A percentile compares a stretch with the other conserved stretches of the same genome.
phyloP scores from a whole-genome alignment of 2,113 vertebrate genomes.

The Charina bottae region DNA sequence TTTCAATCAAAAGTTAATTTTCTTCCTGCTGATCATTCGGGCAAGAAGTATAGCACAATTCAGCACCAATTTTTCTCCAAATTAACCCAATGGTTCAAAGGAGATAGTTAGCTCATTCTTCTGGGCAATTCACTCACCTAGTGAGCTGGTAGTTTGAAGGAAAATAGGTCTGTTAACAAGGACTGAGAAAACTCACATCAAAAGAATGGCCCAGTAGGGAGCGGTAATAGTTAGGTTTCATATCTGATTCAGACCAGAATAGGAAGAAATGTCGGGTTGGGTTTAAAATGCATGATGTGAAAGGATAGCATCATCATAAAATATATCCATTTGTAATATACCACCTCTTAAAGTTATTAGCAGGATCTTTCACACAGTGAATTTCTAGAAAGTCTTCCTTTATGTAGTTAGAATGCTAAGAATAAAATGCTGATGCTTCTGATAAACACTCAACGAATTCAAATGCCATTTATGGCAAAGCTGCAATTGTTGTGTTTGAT shows the following conservation, averaged over 20 bases:
- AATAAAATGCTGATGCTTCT: not conserved
- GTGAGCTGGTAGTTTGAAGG: not conserved
- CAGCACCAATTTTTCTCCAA: not conserved
- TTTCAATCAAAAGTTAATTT: constrained; percentile 15
- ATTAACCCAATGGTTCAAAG: constrained; percentile 1
- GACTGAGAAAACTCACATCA: not conserved
- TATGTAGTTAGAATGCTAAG: not conserved
- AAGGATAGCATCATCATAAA: not conserved
- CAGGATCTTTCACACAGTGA: not conserved
- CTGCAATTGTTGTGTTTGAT: not conserved
- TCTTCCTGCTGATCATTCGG: not conserved
- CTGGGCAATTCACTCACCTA: not conserved
- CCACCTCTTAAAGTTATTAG: not conserved
- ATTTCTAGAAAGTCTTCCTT: not conserved
- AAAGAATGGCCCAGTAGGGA: not conserved
- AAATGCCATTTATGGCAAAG: not conserved
- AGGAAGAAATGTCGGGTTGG: not conserved
- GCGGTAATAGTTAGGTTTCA: not conserved
- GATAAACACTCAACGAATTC: not conserved
- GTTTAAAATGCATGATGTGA: not conserved
- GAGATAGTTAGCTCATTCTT: not conserved
- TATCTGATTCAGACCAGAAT: not conserved
- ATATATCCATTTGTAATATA: not conserved
- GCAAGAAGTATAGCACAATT: not conserved
- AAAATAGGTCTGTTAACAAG: not conserved